These are phyloP conservation scores for Melitaea athalia DNA, from an alignment of 2,888 invertebrate genomes.

Conservation along the genomic window DNA sequence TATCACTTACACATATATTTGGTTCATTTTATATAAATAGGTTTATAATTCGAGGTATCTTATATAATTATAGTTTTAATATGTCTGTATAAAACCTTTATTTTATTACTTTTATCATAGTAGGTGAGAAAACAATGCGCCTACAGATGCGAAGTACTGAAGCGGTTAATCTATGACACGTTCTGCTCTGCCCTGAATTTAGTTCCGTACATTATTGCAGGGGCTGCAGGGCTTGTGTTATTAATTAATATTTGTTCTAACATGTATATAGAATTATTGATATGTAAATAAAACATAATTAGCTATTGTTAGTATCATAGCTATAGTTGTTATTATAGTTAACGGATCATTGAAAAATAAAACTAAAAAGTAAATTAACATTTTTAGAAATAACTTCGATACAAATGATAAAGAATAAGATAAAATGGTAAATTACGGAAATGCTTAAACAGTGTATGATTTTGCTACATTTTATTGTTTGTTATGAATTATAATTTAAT, in stretches of 20 bases:
- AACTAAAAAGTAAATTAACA: too few species aligned
- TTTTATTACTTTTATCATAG: not conserved
- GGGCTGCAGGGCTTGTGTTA: not conserved
- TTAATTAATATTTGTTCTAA: not conserved
- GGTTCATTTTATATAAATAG: too few species aligned
- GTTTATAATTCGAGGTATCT: too few species aligned
- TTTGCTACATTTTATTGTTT: too few species aligned
- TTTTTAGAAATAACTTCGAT: too few species aligned
- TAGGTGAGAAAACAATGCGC: constrained; percentile 21
- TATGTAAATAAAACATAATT: not conserved
- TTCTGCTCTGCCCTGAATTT: constrained; percentile 31
- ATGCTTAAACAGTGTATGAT: too few species aligned
- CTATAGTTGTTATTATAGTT: too few species aligned
- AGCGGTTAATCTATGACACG: constrained; percentile 39
- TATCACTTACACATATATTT: too few species aligned
- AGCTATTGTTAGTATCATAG: too few species aligned
- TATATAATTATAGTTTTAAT: not conserved
- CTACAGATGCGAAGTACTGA: constrained; percentile 38
- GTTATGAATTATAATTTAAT: too few species aligned
- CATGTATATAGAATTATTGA: not conserved
- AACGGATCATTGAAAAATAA: not conserved
- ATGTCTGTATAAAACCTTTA: not conserved
- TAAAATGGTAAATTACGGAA: too few species aligned
- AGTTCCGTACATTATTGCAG: not conserved
- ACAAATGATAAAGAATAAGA: too few species aligned